These are phyloP conservation scores for Poecilobothrus nobilitatus DNA, from an alignment of 2,888 invertebrate genomes.

Conservation along the genomic window DNA sequence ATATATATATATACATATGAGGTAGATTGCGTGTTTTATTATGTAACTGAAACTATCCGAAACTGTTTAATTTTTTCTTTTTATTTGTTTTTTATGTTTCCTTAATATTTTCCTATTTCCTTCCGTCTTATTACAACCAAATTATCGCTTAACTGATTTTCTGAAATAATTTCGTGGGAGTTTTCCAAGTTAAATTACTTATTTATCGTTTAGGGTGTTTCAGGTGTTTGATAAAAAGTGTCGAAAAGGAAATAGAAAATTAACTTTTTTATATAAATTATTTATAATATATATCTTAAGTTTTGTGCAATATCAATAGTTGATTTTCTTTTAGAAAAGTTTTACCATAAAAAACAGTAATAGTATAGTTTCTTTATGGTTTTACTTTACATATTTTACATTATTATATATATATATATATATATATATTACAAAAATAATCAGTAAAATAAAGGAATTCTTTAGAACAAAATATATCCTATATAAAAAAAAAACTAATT, in stretches of 20 bases:
- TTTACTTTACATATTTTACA: too few relatives aligned
- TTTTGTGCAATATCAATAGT: too few relatives aligned
- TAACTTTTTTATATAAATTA: not conserved
- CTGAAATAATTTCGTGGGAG: not conserved
- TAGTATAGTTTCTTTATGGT: too few relatives aligned
- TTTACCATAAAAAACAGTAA: too few relatives aligned
- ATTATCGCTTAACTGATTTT: constrained; percentile 6
- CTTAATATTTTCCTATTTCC: constrained; percentile 6
- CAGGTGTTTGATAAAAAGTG: constrained; percentile 2
- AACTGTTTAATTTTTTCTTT: not conserved
- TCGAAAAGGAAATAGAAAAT: not conserved
- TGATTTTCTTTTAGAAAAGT: too few relatives aligned
- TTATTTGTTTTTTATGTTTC: not conserved
- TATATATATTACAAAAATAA: too few relatives aligned
- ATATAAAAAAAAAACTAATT: too few relatives aligned
- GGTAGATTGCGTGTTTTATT: constrained; percentile 17
- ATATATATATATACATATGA: constrained; percentile 15
- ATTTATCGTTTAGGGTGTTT: not conserved
- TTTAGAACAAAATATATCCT: too few relatives aligned
- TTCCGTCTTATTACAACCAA: not conserved
- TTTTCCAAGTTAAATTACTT: not conserved
- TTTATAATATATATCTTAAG: too few relatives aligned
- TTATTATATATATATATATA: too few relatives aligned
- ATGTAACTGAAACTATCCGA: not conserved
- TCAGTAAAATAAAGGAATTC: too few relatives aligned